Evolutionary conservation across 1,140 invertebrate genomes (phyloP).

Genomic region (Cepaea nemoralis): DNA sequence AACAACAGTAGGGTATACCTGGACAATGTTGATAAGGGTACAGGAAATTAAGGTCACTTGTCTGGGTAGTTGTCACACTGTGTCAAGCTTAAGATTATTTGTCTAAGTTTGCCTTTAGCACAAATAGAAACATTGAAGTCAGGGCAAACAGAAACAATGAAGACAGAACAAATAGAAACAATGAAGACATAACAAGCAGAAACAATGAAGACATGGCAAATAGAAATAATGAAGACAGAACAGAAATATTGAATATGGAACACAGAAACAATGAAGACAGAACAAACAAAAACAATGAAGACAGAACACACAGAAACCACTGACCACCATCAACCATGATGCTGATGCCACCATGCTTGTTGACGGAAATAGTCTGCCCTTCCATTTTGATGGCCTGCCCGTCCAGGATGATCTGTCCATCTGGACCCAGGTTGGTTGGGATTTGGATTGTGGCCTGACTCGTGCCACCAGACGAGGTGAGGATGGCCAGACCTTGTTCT

Average conservation of each 20-base stretch:
- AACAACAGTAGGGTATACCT: no score
- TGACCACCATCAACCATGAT: conserved; percentile 53
- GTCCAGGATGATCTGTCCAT: conserved; percentile 49
- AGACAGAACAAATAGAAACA: neutral
- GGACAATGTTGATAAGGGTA: no score
- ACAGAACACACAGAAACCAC: neutral
- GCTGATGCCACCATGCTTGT: conserved; percentile 48
- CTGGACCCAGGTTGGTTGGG: conserved; percentile 56
- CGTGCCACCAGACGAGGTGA: conserved; percentile 58
- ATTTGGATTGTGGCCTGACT: conserved; percentile 65
- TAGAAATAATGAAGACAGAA: no score
- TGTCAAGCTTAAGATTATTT: no score
- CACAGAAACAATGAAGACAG: neutral
- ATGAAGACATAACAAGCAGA: neutral
- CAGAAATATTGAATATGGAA: no score
- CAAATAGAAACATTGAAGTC: no score
- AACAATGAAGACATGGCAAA: no score
- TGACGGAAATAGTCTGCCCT: conserved; percentile 22
- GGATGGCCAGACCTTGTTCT: conserved; percentile 65
- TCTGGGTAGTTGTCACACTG: no score
- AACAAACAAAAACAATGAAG: neutral
- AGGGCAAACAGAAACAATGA: neutral
- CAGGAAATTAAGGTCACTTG: no score
- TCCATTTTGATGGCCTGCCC: conserved; percentile 45
- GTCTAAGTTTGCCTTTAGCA: neutral